Conservation (phyloP, 2,888 invertebrate genomes). For the Zaprionus bogoriensis region DNA sequence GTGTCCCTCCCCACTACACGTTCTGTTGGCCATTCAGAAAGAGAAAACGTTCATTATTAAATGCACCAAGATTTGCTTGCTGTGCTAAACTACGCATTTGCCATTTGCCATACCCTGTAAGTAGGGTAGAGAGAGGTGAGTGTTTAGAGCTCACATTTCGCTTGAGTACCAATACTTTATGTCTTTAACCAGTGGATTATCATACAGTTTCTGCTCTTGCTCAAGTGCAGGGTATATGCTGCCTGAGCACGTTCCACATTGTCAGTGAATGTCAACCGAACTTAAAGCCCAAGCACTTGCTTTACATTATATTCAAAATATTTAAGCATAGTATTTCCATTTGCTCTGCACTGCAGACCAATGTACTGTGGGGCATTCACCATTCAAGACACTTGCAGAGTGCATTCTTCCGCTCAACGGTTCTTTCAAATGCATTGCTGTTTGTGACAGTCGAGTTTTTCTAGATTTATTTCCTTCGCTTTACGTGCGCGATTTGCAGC, state of each 20-base stretch:
- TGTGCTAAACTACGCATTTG: background rate
- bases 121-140: background rate
- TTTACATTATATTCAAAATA: background rate
- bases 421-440: background rate
- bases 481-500: background rate
- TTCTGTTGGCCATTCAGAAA: background rate
- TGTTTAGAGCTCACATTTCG: too few species aligned
- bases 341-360: background rate
- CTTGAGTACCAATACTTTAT: background rate
- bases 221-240: background rate
- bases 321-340: background rate
- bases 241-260: background rate
- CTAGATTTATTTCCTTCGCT: background rate
- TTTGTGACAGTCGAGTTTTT: background rate
- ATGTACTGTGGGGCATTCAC: background rate
- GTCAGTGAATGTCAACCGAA: background rate
- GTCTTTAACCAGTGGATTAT: background rate
- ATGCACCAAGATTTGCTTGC: background rate
- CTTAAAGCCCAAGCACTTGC: background rate
- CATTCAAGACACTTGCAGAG: background rate
- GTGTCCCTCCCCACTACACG: background rate
- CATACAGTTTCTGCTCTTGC: too few species aligned
- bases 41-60: background rate
- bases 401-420: background rate
- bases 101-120: background rate